Base-by-base conservation (phyloP, 2,888 invertebrate species). In the Liodrosophila aerea region DNA sequence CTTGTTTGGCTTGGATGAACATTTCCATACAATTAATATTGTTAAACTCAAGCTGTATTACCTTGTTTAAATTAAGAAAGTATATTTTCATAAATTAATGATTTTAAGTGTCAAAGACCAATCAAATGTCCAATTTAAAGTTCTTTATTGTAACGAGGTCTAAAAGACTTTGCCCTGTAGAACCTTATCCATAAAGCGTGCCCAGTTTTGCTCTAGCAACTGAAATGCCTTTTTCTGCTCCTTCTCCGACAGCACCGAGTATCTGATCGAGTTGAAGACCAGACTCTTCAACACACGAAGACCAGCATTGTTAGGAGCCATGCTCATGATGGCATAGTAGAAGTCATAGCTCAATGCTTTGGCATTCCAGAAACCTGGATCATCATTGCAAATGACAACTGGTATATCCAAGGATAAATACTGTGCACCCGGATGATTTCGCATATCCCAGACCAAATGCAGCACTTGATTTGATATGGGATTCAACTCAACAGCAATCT, bases 261-360 rank as follows among this genome's bases (percentile, higher is more conserved):
- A 89, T 0, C 88, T 87, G 37, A 94, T 88, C 0, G 94, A 94
- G 81, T 94, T 93, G 59, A 92, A 87, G 0, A 93, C 93, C 1
- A 94, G 88, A 59, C 92, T 91, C 73, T 94, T 94, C 1, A 94
- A 89, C 5, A 92, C 88, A 49, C 91, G 90, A 7, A 94, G 83
- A 27, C 93, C 94, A 0, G 92, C 91, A 47, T 90, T 88, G 27
- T 90, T 88, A 1, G 92, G 92, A 41, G 93, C 92, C 74, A 94
- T 91, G 3, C 92, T 93, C 91, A 94, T 92, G 68, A 94, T 93
- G 1, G 92, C 92, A 77, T 93, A 91, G 85, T 94, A 94, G 85
- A 93, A 93, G 77, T 94, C 94, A 77, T 93, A 92, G 70, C 92
- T 93, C 1, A 94, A 84, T 0, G 91, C 93, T 33, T 90, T 90